Base-by-base conservation (phyloP, 1,140 invertebrate genomes). In the Plectus sambesii region DNA sequence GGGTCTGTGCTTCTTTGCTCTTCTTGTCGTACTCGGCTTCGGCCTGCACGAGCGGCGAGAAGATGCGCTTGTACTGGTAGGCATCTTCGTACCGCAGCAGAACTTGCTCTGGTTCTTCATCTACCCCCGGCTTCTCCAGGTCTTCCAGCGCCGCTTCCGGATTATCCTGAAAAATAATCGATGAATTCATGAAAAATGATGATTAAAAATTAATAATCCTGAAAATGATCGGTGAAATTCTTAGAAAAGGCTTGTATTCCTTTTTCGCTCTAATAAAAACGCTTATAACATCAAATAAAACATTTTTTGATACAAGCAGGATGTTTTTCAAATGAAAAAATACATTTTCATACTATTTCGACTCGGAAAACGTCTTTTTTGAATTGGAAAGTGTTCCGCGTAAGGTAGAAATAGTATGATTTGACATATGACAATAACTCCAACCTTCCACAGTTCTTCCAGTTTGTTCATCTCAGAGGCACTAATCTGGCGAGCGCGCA, bases 1-100 rank as follows among this genome's bases (percentile, higher is more conserved):
- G 90, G 0, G 89, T 98, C 68, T 97, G 90, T 0, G 88, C 90
- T 70, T 98, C 94, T 70, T 99, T 99, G 27, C 96, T 71, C 47
- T 89, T 82, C 65, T 92, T 92, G 70, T 99, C 94, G 71, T 98
- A 98, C 62, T 98, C 92, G 0, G 93, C 92, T 75, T 99, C 94
- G 29, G 97, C 73, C 68, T 93, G 90, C 0, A 99, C 88, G 2
- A 99, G 71, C 0, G 93, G 92, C 0, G 87, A 87, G 77, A 98
- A 98, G 35, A 97, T 92, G 66, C 94, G 94, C 70, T 93, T 87
- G 69, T 98, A 98, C 69, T 98, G 90, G 70, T 93, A 97, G 5
- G 90, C 92, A 77, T 98, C 92, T 73, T 98, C 90, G 69, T 98
- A 83, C 75, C 84, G 79, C 19, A 92, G 69, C 26, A 88, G 70